A percentile compares a stretch with the other conserved stretches of the same genome.
Evolutionary conservation across 2,888 invertebrate species (phyloP).

Genomic region (Euspilapteryx auroguttella): DNA sequence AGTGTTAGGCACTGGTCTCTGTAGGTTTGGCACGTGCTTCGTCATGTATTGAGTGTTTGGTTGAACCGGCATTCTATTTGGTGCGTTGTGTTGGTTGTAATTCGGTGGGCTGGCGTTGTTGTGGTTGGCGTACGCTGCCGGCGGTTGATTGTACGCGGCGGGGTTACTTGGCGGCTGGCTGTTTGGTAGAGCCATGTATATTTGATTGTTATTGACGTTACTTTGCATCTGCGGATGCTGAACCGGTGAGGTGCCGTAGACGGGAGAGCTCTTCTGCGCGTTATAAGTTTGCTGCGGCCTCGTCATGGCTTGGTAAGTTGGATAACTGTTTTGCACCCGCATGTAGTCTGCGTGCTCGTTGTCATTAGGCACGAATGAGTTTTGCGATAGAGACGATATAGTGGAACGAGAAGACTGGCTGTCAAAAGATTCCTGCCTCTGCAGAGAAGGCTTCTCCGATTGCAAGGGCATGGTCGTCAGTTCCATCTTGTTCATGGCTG

Average conservation of each 20-base stretch:
- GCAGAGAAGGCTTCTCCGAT: slow-evolving; percentile 45
- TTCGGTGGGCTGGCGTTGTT: slow-evolving; percentile 39
- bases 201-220: slow-evolving; percentile 25
- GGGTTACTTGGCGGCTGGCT: slow-evolving; percentile 25
- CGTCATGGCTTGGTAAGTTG: slow-evolving; percentile 34
- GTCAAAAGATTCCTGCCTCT: slow-evolving; percentile 51
- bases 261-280: slow-evolving; percentile 27
- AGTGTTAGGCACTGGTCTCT: slow-evolving; percentile 33
- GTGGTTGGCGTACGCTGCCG: slow-evolving; percentile 30
- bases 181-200: slow-evolving; percentile 35
- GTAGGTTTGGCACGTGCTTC: slow-evolving; percentile 28
- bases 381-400: slow-evolving; percentile 48
- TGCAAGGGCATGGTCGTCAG: slow-evolving; percentile 52
- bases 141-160: slow-evolving; percentile 40
- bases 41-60: slow-evolving; percentile 21
- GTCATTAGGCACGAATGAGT: slow-evolving; percentile 31
- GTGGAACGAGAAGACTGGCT: slow-evolving; percentile 54
- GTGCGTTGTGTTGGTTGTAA: slow-evolving; percentile 40
- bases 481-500: slow-evolving; percentile 76
- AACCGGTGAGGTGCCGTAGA: slow-evolving; percentile 30
- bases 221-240: slow-evolving; percentile 15
- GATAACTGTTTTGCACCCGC: slow-evolving; percentile 33
- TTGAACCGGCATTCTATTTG: slow-evolving; percentile 40
- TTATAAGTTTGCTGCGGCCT: slow-evolving; percentile 34
- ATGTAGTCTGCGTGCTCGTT: slow-evolving; percentile 35